Base-by-base conservation (phyloP, 2,888 invertebrate genomes). In the Rhopalosiphum nymphaeae region DNA sequence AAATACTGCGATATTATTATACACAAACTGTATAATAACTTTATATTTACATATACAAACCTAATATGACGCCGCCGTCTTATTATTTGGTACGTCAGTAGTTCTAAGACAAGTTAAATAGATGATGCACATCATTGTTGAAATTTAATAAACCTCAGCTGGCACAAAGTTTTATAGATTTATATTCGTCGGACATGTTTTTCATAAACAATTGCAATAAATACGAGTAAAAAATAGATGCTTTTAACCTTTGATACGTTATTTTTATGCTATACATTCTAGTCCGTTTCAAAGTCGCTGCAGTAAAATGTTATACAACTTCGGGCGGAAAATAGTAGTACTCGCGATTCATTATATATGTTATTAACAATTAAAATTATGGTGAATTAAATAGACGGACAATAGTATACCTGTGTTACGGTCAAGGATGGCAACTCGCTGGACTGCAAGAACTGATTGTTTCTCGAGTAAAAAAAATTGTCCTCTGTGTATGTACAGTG, bases 31-130 rank as follows among this genome's bases (percentile, higher is more conserved):
- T 29, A 26, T n/a, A 46, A 86, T 29, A 46, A 46, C 29, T 86
- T 86, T 46, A 86, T 86, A 86, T 89, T 89, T 44, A 44, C 44
- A 57, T 11, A 44, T 9, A 61, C 29, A 56, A 44, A 78, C 13
- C 7, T 42, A 44, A 57, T 57, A 89, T 57, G 44, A 89, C 29
- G 57, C 44, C 29, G 13, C 57, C 29, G 13, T 57, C 11, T 89
- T 89, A 89, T 89, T 57, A 44, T 89, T 61, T 89, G 16, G 21
- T 44, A 44, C 89, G 89, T 89, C 89, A 89, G 26, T 89, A 10
- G 29, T 89, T 44, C 29, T 44, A 42, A 56, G 44, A 57, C 57
- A 89, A 42, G 42, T 29, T 29, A 29, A 78, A 78, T 36, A 78
- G 36, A 57, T n/a, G 16, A 49, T 16, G 29, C 57, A 29, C 57